phyloP scores from a whole-genome alignment of 2,113 vertebrate genomes.

The Elephantulus edwardii region DNA sequence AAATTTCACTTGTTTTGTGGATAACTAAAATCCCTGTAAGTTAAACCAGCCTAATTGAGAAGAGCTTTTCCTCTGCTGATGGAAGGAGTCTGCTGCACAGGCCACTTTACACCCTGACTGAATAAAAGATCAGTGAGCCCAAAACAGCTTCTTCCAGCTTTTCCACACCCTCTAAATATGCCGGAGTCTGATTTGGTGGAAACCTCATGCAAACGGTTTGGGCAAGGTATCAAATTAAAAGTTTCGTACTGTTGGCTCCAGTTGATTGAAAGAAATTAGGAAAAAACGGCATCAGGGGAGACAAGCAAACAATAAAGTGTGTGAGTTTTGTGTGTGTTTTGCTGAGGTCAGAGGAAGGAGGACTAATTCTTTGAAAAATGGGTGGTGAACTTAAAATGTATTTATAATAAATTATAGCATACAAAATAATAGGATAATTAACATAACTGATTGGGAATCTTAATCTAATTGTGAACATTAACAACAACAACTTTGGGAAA shows the following conservation, averaged over 20 bases:
- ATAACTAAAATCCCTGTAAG: constrained; percentile 68
- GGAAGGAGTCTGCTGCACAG: not conserved
- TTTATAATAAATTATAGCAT: not conserved
- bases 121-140: constrained; percentile 1
- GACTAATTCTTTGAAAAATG: not conserved
- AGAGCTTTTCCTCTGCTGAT: constrained; percentile 47
- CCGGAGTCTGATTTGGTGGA: constrained; percentile 5
- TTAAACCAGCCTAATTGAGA: constrained; percentile 51
- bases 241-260: not conserved
- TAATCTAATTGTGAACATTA: not conserved
- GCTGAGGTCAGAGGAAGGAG: too few species aligned
- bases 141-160: constrained; percentile 27
- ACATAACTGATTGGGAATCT: not conserved
- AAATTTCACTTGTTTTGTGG: constrained; percentile 81
- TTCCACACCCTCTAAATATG: constrained; percentile 32
- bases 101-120: constrained; percentile 37
- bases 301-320: not conserved
- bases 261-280: constrained; percentile 24
- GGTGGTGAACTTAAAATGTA: not conserved
- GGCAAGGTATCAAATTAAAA: constrained; percentile 52
- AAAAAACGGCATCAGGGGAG: not conserved
- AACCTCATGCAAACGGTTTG: constrained; percentile 2
- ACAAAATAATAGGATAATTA: not conserved
- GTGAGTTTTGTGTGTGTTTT: not conserved
- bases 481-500: not conserved